Evolutionary conservation across 2,888 invertebrate genomes (phyloP), one percentile per base, ranked within the genome.

Genomic region (Protodeltote pygarga): DNA sequence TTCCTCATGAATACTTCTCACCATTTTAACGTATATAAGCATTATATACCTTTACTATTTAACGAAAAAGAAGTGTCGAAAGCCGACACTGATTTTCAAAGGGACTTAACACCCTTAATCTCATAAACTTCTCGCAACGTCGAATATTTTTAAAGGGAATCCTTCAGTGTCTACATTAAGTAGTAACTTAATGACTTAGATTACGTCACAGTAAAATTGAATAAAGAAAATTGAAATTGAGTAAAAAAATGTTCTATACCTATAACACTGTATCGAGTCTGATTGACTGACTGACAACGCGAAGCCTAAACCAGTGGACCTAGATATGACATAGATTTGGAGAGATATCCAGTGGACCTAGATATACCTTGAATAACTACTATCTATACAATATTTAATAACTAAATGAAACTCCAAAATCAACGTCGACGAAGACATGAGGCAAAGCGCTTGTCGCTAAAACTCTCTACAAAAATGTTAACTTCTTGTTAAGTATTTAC

Each of bases 81-180:
- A 25, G 32, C 27, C 44, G 20, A 25, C 14, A 45, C 28, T 68
- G 44, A 68, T 62, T 68, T 48, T 52, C 53, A 64, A 67, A 67
- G 46, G 40, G 39, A 40, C 40, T 35, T 27, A 28, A 44, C 34
- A 57, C 39, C 40, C 45, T 53, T 55, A 64, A 64, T 64, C 53
- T 58, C 14, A 45, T 61, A 64, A 58, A 58, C 19, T 61, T 57
- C 37, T 11, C 27, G 35, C 44, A 40, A 32, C 33, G 54, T 44
- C 15, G 19, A 40, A 57, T 24, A 20, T 42, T 50, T 40, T 51
- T n/a, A 23, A 48, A 46, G 28, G 32, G 25, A 40, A 14, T 21
- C 35, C 35, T 21, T 32, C 13, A 20, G 39, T 48, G 45, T 35
- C 3, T 25, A 42, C 34, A 21, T 25, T 59, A 3, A 23, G 27